Percentiles rank a stretch among this genome's conserved stretches.
Conservation (phyloP, 1,140 invertebrate genomes). For the Nasonia giraulti region DNA sequence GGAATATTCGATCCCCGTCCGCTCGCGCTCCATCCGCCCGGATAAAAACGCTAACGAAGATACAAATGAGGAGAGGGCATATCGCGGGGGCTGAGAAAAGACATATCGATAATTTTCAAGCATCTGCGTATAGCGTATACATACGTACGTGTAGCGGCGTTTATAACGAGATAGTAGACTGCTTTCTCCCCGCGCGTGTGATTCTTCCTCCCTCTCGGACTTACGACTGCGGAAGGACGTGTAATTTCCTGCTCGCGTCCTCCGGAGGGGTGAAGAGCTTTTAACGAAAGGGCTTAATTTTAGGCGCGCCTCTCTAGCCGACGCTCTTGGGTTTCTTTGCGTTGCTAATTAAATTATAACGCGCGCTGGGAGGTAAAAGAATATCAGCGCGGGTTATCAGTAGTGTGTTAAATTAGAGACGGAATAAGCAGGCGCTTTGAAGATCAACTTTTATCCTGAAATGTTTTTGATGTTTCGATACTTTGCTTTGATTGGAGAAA, state of each 20-base stretch:
- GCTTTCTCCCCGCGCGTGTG: not conserved
- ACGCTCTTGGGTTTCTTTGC: not conserved
- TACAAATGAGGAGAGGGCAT: conserved; percentile 11
- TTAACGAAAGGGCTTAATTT: conserved; percentile 38
- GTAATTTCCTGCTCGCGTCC: conserved; percentile 64
- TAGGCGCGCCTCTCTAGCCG: not conserved
- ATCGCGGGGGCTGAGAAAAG: conserved; percentile 9
- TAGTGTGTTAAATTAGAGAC: not conserved
- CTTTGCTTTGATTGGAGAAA: not conserved
- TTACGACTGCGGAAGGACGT: conserved; percentile 61
- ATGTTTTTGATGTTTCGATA: not conserved
- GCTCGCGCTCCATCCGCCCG: not conserved
- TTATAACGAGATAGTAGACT: conserved; percentile 30
- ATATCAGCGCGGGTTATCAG: too few species aligned
- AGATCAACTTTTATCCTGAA: not conserved
- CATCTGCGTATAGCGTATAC: too few species aligned
- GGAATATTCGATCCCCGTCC: conserved; percentile 44
- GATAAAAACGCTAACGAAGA: conserved; percentile 48
- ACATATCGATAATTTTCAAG: conserved; percentile 35
- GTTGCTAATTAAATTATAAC: conserved; percentile 42
- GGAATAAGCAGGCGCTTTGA: not conserved
- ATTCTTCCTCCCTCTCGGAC: conserved; percentile 46
- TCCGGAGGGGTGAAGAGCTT: not conserved
- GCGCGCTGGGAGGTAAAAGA: not conserved
- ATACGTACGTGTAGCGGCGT: not conserved